phyloP scores from a whole-genome alignment of 2,888 invertebrate genomes.

The Rhaphigaster nebulosa region DNA sequence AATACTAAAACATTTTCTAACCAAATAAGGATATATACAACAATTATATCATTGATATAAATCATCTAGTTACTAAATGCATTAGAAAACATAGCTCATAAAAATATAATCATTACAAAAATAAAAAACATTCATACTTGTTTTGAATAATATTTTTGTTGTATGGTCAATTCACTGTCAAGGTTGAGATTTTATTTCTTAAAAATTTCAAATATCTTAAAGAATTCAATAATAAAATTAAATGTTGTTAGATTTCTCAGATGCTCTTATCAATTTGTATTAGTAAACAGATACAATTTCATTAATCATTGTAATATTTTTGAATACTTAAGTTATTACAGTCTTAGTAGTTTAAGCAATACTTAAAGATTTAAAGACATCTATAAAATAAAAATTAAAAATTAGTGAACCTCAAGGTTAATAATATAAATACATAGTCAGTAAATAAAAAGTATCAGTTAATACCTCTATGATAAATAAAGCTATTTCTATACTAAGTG shows the following conservation, averaged over 20 bases:
- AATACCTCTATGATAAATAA: background rate
- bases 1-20: background rate
- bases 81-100: too few species aligned
- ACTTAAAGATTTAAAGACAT: background rate
- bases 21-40: background rate
- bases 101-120: background rate
- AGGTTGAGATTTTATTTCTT: background rate
- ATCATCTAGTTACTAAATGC: too few species aligned
- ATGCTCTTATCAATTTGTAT: background rate
- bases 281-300: background rate
- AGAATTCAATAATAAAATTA: background rate
- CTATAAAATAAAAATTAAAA: background rate
- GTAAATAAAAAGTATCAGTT: background rate
- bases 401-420: background rate
- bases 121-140: background rate
- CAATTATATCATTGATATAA: too few species aligned
- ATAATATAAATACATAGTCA: background rate
- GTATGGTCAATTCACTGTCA: too few species aligned
- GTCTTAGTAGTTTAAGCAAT: background rate
- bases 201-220: background rate
- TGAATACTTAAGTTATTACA: background rate
- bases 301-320: background rate
- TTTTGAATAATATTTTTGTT: background rate
- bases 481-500: background rate
- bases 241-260: background rate